phyloP scores from a whole-genome alignment of 1,140 invertebrate genomes.

The Lordiphosa collinella region DNA sequence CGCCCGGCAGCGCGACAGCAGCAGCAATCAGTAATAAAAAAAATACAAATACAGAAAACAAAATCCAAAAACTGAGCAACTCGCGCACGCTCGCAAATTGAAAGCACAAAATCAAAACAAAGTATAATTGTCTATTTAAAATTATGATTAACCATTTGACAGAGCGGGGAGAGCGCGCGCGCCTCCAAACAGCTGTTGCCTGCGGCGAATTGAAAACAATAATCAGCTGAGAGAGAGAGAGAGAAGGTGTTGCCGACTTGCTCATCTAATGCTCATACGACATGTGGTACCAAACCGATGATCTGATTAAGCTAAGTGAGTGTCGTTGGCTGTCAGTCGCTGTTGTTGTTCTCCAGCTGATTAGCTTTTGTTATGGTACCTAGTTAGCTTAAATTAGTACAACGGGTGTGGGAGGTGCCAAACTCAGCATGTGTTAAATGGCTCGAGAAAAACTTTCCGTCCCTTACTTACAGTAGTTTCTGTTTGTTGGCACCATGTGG shows the following conservation, averaged over 20 bases:
- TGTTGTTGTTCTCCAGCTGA: slow-evolving; percentile 4
- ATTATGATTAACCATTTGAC: slow-evolving; percentile 68
- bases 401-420: background rate
- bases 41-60: slow-evolving; percentile 29
- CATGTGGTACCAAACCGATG: slow-evolving; percentile 29
- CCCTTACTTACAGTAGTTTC: too few relatives aligned
- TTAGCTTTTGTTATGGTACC: background rate
- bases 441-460: slow-evolving; percentile 36
- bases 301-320: slow-evolving; percentile 15
- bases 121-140: slow-evolving; percentile 78
- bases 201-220: slow-evolving; percentile 49
- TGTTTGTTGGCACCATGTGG: too few relatives aligned
- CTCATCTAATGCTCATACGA: slow-evolving; percentile 36
- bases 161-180: slow-evolving; percentile 11
- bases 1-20: slow-evolving; percentile 16
- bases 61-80: slow-evolving; percentile 43
- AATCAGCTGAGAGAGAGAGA: slow-evolving; percentile 40
- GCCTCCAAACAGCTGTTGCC: slow-evolving; percentile 46
- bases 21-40: slow-evolving; percentile 46
- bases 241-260: too few relatives aligned
- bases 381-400: slow-evolving; percentile 2
- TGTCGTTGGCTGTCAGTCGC: slow-evolving; percentile 1
- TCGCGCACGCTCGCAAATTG: slow-evolving; percentile 69
- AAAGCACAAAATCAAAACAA: slow-evolving; percentile 76
- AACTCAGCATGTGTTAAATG: slow-evolving; percentile 11